Evolutionary conservation across 2,888 invertebrate species (phyloP).

Genomic region (Scaptomyza caliginosa): DNA sequence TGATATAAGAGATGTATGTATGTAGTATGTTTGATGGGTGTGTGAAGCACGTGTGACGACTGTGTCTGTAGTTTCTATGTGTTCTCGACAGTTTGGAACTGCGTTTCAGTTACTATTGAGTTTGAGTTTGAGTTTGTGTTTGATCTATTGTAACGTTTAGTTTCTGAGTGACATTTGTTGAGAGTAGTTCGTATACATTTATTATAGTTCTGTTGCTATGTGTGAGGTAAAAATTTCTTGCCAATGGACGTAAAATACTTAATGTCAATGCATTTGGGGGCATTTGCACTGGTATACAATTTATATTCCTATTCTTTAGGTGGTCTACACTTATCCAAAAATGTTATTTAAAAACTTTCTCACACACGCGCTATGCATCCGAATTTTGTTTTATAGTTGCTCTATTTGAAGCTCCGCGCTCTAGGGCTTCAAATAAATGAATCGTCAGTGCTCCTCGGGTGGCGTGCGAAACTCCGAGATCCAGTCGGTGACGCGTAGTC

Average conservation of each 20-base stretch:
- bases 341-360: neutral
- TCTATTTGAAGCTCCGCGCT: slow-evolving; percentile 66
- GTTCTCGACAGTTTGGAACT: slow-evolving; percentile 64
- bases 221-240: slow-evolving; percentile 57
- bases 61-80: slow-evolving; percentile 77
- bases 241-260: slow-evolving; percentile 57
- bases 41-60: slow-evolving; percentile 65
- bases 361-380: slow-evolving; percentile 66
- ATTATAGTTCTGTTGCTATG: slow-evolving; percentile 21
- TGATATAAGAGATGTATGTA: slow-evolving; percentile 3
- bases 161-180: slow-evolving; percentile 49
- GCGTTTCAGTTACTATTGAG: slow-evolving; percentile 75
- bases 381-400: slow-evolving; percentile 37
- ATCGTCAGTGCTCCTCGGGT: slow-evolving; percentile 82
- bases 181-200: slow-evolving; percentile 31
- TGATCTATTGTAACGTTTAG: slow-evolving; percentile 62
- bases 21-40: slow-evolving; percentile 17
- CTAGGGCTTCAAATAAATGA: slow-evolving; percentile 82
- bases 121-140: slow-evolving; percentile 29
- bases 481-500: slow-evolving; percentile 82
- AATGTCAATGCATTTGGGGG: slow-evolving; percentile 57
- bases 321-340: slow-evolving; percentile 41
- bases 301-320: slow-evolving; percentile 34
- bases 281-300: slow-evolving; percentile 39
- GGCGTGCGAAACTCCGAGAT: slow-evolving; percentile 81